Base-by-base conservation (phyloP, 2,888 invertebrate genomes). In the Enchytraeus crypticus region DNA sequence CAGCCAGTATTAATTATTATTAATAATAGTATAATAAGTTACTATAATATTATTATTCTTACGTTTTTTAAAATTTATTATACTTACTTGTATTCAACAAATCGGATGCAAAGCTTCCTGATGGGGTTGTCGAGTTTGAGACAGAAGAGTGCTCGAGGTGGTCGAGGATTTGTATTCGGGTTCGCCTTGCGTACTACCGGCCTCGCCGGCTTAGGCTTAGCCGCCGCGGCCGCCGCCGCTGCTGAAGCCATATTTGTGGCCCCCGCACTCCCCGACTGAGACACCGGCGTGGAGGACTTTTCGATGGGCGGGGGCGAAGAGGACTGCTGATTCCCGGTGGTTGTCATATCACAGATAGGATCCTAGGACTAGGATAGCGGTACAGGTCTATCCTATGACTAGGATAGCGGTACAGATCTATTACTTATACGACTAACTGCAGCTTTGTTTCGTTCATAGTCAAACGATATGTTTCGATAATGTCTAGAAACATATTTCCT, bases 71-170 rank as follows among this genome's bases (percentile, higher is more conserved):
- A n/a, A n/a, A n/a, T n/a, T n/a, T n/a, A n/a, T n/a, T n/a, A n/a
- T n/a, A n/a, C n/a, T 92, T 92, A 92, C 92, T 95, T 96, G 95
- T 96, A 97, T 83, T 98, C 97, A 69, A 95, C 93, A 74, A 97
- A 88, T 77, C 88, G 88, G 77, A 98, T 97, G 84, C 96, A 97
- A 73, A 92, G 81, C 79, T 92, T 93, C 71, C 97, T 85, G 66
- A 98, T 77, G 45, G 97, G 97, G 82, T 98, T 98, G 81, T 91
- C 91, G 70, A 97, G 85, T 63, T 87, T 86, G 71, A 98, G 85
- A 80, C 95, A 97, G 81, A 93, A 92, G 69, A 98, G 85, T 5
- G 95, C 93, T 71, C 96, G 84, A 75, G 86, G 87, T 47, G 95
- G 95, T 72, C 97, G 84, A 65, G 89, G 90, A 70, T 87, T 88